phyloP scores from a whole-genome alignment of 1,140 invertebrate genomes.

The Eupeodes corollae region DNA sequence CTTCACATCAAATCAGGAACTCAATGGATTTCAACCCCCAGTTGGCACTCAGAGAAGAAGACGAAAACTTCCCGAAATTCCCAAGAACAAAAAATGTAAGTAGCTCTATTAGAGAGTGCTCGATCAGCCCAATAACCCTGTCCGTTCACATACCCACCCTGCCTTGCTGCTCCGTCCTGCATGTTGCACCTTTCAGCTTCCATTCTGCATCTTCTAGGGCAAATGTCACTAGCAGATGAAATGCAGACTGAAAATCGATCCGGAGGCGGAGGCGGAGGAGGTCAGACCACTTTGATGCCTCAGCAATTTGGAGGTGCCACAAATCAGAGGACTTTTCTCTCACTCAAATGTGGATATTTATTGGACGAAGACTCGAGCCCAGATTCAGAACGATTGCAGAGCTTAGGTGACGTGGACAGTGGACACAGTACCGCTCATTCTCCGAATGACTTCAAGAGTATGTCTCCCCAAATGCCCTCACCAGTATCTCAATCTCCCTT shows the following conservation, averaged over 20 bases:
- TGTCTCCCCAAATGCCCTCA: conserved; percentile 57
- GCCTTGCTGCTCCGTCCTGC: too few species aligned
- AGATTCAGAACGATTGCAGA: conserved; percentile 69
- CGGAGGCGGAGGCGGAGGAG: conserved; percentile 36
- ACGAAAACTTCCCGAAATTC: conserved; percentile 74
- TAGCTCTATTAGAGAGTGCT: not conserved
- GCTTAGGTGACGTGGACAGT: conserved; percentile 65
- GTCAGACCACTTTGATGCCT: conserved; percentile 11
- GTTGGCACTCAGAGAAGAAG: conserved; percentile 49
- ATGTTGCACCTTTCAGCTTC: conserved; percentile 27
- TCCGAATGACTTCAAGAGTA: conserved; percentile 71
- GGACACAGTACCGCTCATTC: conserved; percentile 83
- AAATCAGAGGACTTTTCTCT: conserved; percentile 49
- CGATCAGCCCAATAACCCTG: not conserved
- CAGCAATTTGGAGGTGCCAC: conserved; percentile 1
- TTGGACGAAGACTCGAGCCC: conserved; percentile 72
- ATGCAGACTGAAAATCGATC: conserved; percentile 19
- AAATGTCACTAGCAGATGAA: conserved; percentile 48
- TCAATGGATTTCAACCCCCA: conserved; percentile 18
- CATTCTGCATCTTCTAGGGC: conserved; percentile 42
- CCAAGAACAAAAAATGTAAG: conserved; percentile 74
- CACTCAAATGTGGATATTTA: conserved; percentile 63
- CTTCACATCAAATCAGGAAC: conserved; percentile 22
- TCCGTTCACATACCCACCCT: not conserved
- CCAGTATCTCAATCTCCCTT: conserved; percentile 40